A percentile compares a stretch with the other conserved stretches of the same genome.
These are phyloP conservation scores for Meta bourneti DNA, from an alignment of 2,888 invertebrate genomes.

Conservation along the genomic window DNA sequence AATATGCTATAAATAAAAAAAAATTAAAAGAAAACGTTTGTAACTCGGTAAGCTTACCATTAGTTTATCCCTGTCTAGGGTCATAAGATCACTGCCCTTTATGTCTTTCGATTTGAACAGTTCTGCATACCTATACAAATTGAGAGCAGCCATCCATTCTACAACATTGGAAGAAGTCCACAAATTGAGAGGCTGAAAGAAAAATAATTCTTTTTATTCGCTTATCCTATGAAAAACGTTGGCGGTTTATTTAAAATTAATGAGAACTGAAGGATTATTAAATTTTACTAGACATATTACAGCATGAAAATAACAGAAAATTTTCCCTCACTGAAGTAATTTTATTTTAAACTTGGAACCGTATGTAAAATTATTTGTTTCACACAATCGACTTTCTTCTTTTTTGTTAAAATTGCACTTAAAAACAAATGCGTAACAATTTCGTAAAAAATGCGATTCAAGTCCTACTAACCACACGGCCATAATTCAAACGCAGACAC, in stretches of 20 bases:
- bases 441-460: no score
- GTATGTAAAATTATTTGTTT: no score
- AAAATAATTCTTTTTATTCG: neutral
- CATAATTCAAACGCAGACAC: neutral
- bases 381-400: no score
- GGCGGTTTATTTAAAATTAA: neutral
- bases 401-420: no score
- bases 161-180: slow-evolving; percentile 87
- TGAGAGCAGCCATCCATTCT: slow-evolving; percentile 89
- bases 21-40: neutral
- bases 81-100: slow-evolving; percentile 86
- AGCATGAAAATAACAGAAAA: neutral
- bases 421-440: no score
- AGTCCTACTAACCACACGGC: neutral
- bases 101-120: slow-evolving; percentile 87
- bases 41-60: slow-evolving; percentile 83
- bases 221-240: no score
- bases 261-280: neutral
- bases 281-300: neutral
- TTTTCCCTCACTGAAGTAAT: neutral
- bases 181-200: slow-evolving; percentile 85
- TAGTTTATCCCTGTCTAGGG: slow-evolving; percentile 86
- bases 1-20: neutral
- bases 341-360: neutral
- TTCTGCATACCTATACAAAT: slow-evolving; percentile 87